Percentiles rank a stretch among this genome's conserved stretches.
Evolutionary conservation across 2,888 invertebrate genomes (phyloP).

Genomic region (Phalera bucephala): DNA sequence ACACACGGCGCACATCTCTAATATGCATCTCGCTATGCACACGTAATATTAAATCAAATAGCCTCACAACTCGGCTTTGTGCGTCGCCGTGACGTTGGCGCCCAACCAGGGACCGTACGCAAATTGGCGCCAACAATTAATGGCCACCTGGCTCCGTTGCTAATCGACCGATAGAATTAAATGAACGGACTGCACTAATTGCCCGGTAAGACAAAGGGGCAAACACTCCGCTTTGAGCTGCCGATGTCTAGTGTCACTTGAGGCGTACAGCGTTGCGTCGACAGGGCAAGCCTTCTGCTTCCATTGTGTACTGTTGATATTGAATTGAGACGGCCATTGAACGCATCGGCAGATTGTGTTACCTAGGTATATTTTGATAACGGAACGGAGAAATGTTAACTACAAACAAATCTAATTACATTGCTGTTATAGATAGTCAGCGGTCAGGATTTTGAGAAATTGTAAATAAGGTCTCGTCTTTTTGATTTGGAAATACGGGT

Average conservation of each 20-base stretch:
- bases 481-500: too few relatives aligned
- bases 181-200: conserved; percentile 82
- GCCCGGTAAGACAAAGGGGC: conserved; percentile 81
- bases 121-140: conserved; percentile 77
- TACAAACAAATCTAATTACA: neutral
- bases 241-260: conserved; percentile 76
- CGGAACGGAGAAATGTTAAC: neutral
- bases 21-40: conserved; percentile 36
- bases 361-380: conserved; percentile 8
- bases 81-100: conserved; percentile 46
- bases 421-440: too few relatives aligned
- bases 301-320: conserved; percentile 41
- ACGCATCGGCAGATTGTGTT: conserved; percentile 19
- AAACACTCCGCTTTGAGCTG: conserved; percentile 79
- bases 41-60: conserved; percentile 41
- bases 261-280: conserved; percentile 63
- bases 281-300: conserved; percentile 39
- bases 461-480: too few relatives aligned
- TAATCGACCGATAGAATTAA: conserved; percentile 83
- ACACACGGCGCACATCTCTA: conserved; percentile 25
- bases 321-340: conserved; percentile 33
- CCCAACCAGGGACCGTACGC: conserved; percentile 55
- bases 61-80: conserved; percentile 43
- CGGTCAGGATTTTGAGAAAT: too few relatives aligned
- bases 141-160: conserved; percentile 71